Percentiles rank a stretch among this genome's conserved stretches.
These are phyloP conservation scores for Cyclopterus lumpus DNA, from an alignment of 2,797 vertebrate genomes.

Conservation along the genomic window DNA sequence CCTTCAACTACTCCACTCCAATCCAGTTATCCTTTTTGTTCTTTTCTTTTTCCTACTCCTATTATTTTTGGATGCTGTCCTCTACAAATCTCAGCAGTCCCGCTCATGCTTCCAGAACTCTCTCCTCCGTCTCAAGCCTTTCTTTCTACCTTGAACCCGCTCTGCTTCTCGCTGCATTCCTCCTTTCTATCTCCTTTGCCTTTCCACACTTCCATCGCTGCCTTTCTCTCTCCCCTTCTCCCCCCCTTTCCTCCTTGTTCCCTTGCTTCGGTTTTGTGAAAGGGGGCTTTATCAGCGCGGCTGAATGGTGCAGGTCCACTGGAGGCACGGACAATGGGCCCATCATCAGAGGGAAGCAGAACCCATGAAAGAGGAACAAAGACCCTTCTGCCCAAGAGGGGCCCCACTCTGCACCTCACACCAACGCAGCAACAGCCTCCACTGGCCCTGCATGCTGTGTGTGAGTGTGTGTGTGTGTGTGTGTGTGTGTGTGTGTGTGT, in stretches of 20 bases:
- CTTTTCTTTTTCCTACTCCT: conserved; percentile 10
- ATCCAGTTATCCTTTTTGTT: conserved; percentile 45
- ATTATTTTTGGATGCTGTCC: conserved; percentile 8
- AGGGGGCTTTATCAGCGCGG: conserved; percentile 75
- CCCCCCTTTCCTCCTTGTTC: conserved; percentile 57
- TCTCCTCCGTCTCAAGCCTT: conserved; percentile 40
- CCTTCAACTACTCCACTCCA: conserved; percentile 40
- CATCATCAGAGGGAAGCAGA: conserved; percentile 82
- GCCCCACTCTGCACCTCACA: conserved; percentile 75
- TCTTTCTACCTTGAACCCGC: conserved; percentile 54
- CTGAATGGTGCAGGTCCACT: conserved; percentile 79
- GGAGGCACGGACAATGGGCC: conserved; percentile 77
- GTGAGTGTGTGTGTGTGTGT: conserved; percentile 36
- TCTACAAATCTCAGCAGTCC: conserved; percentile 37
- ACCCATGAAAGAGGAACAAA: conserved; percentile 80
- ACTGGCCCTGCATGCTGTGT: conserved; percentile 55
- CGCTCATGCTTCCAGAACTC: conserved; percentile 39
- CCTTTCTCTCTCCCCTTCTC: conserved; percentile 54
- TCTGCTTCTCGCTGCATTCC: conserved; percentile 33
- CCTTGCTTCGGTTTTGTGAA: conserved; percentile 67
- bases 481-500: conserved; percentile 36
- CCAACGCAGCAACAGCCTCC: conserved; percentile 56
- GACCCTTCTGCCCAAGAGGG: conserved; percentile 67
- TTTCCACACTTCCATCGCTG: conserved; percentile 75
- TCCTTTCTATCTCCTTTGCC: conserved; percentile 67